Evolutionary conservation across 2,113 vertebrate genomes (phyloP).

Genomic region (cat (Felis catus)): F.catus_Fca126_mat1.0 CM031412.1:74433001-74433500

Average conservation of each 20-base stretch:
- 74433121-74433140: no score
- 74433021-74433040: no score
- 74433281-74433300: conserved; percentile 27
- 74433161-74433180: no score
- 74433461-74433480: not conserved
- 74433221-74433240: not conserved
- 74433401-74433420: not conserved
- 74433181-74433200: no score
- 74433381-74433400: not conserved
- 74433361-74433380: not conserved
- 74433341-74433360: not conserved
- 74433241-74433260: not conserved
- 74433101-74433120: no score
- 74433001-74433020: no score
- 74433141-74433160: no score
- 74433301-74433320: not conserved
- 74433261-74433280: conserved; percentile 35
- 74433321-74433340: not conserved
- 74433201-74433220: not conserved
- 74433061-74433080: no score
- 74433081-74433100: no score
- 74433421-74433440: not conserved
- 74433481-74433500: not conserved
- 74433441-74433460: not conserved
- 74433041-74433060: no score